Conservation (phyloP, 2,113 vertebrate species). For the Stegostoma tigrinum region DNA sequence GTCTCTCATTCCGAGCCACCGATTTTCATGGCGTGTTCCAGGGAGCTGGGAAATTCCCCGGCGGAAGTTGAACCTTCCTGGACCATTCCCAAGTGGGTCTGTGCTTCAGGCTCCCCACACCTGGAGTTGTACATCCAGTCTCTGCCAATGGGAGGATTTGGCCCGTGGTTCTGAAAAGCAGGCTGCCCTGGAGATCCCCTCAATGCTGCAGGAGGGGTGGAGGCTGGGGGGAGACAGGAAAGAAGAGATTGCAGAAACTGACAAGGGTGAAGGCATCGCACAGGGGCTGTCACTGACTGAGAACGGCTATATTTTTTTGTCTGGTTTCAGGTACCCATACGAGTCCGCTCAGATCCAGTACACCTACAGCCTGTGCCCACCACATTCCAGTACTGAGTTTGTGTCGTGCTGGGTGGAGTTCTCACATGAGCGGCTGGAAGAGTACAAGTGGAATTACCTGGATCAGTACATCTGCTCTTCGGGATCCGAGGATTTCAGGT, state of each 20-base stretch:
- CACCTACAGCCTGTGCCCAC: slow-evolving; percentile 89
- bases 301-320: neutral
- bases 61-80: too few relatives aligned
- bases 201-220: neutral
- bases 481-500: slow-evolving; percentile 97
- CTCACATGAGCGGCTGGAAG: slow-evolving; percentile 85
- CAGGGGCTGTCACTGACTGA: neutral
- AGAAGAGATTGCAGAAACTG: neutral
- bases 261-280: neutral
- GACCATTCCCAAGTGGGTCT: too few relatives aligned
- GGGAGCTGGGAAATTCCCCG: too few relatives aligned
- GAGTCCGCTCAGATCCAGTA: slow-evolving; percentile 93
- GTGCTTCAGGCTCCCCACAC: too few relatives aligned
- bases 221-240: neutral
- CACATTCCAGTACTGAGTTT: slow-evolving; percentile 80
- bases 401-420: slow-evolving; percentile 96
- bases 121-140: too few relatives aligned
- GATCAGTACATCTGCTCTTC: slow-evolving; percentile 98
- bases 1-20: too few relatives aligned
- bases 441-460: slow-evolving; percentile 98
- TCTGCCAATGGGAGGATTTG: too few relatives aligned
- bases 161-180: neutral
- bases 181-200: neutral
- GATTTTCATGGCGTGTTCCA: too few relatives aligned
- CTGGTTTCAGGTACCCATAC: slow-evolving; percentile 73